These are phyloP conservation scores for Gracilinanus agilis DNA, from an alignment of 2,113 vertebrate species.

Conservation along the genomic window DNA sequence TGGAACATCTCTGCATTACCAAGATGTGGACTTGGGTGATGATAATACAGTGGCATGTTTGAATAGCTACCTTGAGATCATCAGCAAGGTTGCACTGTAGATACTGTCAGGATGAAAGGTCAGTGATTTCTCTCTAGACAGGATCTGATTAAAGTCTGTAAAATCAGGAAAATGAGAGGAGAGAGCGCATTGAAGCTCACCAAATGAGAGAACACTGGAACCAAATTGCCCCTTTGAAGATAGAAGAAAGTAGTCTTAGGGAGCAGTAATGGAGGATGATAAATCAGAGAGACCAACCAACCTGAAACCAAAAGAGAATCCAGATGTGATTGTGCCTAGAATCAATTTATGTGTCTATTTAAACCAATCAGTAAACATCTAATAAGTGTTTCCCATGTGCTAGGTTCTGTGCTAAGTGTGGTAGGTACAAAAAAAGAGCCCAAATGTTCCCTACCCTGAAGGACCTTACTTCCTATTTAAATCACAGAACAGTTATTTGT, in stretches of 20 bases:
- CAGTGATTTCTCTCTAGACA: slow-evolving; percentile 12
- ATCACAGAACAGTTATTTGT: not conserved
- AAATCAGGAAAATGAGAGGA: slow-evolving; percentile 38
- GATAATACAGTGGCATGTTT: slow-evolving; percentile 34
- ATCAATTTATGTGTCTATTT: not conserved
- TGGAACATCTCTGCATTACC: slow-evolving; percentile 41
- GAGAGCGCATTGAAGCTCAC: slow-evolving; percentile 29
- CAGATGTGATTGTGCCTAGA: not conserved
- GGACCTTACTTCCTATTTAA: not conserved
- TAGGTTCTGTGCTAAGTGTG: not conserved
- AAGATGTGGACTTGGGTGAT: slow-evolving; percentile 57
- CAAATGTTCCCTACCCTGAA: not conserved
- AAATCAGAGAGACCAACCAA: not conserved
- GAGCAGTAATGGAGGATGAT: not conserved
- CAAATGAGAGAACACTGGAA: slow-evolving; percentile 13
- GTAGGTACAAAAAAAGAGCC: not conserved
- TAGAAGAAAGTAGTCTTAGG: slow-evolving; percentile 27
- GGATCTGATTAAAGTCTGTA: slow-evolving; percentile 34
- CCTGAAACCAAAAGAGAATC: not conserved
- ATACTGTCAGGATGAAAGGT: slow-evolving; percentile 30
- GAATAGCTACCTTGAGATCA: slow-evolving; percentile 49
- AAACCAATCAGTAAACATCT: not conserved
- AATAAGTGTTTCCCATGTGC: not conserved
- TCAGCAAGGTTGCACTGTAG: not conserved
- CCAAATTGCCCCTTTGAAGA: not conserved